Evolutionary conservation across 2,797 vertebrate species (phyloP).

Genomic region (Pseudochirops cupreus): DNA sequence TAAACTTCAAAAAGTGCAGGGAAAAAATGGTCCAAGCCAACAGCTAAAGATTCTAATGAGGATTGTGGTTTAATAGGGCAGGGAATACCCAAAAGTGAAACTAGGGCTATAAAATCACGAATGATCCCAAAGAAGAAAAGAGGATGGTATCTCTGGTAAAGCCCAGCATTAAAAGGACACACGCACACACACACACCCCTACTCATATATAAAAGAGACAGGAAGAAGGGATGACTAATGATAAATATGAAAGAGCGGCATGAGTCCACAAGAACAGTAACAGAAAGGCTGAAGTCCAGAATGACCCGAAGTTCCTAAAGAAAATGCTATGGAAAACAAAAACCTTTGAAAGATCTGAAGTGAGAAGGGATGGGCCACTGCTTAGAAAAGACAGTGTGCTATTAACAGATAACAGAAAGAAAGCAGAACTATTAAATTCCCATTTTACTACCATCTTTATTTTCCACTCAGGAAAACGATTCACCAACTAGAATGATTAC

Average conservation of each 20-base stretch:
- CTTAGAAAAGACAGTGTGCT: background rate
- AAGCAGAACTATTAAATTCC: background rate
- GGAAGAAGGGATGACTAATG: background rate
- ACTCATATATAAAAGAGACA: background rate
- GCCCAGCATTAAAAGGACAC: background rate
- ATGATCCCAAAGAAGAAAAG: conserved; percentile 11
- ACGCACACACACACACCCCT: background rate
- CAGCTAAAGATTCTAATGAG: background rate
- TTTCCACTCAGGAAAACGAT: background rate
- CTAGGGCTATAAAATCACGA: background rate
- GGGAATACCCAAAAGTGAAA: background rate
- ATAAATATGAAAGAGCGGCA: background rate
- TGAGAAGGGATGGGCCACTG: background rate
- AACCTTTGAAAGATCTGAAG: background rate
- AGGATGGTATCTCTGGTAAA: conserved; percentile 1
- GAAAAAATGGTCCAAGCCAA: conserved; percentile 8
- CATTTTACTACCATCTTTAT: background rate
- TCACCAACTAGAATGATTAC: background rate
- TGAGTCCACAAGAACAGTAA: background rate
- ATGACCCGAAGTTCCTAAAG: background rate
- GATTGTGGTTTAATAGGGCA: conserved; percentile 9
- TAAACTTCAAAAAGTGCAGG: conserved; percentile 19
- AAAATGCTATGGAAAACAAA: background rate
- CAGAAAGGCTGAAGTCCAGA: background rate
- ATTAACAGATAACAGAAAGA: background rate